These are phyloP conservation scores for Zelleria hepariella DNA, from an alignment of 2,888 invertebrate species.

Conservation along the genomic window DNA sequence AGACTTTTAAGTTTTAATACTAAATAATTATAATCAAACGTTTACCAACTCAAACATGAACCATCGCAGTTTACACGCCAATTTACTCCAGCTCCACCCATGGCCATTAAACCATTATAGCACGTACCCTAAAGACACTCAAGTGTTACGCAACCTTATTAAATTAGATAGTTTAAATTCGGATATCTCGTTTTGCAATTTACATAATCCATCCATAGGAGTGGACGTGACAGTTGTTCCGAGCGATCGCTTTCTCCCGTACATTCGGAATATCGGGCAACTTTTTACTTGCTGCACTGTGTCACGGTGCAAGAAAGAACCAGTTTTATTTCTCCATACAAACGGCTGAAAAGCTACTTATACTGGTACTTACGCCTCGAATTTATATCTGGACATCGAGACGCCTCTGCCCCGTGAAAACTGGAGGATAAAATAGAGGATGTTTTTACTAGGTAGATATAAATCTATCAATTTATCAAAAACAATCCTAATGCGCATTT, in stretches of 20 bases:
- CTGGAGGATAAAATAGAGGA: too few species aligned
- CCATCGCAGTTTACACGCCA: not conserved
- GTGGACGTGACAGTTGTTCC: slow-evolving; percentile 12
- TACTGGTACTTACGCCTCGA: too few species aligned
- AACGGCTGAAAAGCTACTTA: too few species aligned
- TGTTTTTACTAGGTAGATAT: too few species aligned
- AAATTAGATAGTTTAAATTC: slow-evolving; percentile 9
- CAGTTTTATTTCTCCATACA: too few species aligned
- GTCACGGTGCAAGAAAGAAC: not conserved
- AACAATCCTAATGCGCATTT: too few species aligned
- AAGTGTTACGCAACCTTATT: slow-evolving; percentile 5
- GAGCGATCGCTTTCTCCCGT: slow-evolving; percentile 26
- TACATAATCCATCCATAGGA: slow-evolving; percentile 18
- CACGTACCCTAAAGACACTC: not conserved
- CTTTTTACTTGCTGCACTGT: slow-evolving; percentile 18
- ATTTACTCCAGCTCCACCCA: not conserved
- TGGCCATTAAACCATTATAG: not conserved
- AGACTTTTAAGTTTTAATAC: too few species aligned
- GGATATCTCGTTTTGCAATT: slow-evolving; percentile 14
- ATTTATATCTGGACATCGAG: too few species aligned
- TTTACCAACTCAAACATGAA: too few species aligned
- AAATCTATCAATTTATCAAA: too few species aligned
- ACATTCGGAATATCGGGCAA: slow-evolving; percentile 16
- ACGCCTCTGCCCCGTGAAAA: too few species aligned
- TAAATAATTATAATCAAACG: too few species aligned